A percentile compares a stretch with the other conserved stretches of the same genome.
Conservation (phyloP, 2,888 invertebrate genomes). For the Dastarcus helophoroides region DNA sequence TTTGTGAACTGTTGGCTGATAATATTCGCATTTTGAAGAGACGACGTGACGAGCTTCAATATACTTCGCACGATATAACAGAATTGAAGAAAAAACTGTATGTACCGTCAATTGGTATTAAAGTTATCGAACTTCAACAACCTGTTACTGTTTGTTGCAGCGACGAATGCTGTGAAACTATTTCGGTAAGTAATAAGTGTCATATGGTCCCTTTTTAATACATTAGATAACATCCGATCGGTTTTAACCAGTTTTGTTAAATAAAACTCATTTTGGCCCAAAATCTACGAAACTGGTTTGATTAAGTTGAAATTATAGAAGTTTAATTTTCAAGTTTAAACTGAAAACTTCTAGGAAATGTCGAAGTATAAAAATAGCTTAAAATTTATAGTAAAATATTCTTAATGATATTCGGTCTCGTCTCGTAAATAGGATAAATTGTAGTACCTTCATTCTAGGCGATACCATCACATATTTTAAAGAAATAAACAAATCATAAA, state of each 20-base stretch:
- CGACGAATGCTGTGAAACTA: constrained; percentile 21
- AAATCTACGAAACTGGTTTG: background rate
- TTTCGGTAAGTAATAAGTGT: constrained; percentile 13
- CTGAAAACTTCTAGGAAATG: too few species aligned
- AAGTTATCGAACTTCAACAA: constrained; percentile 21
- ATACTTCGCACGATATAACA: constrained; percentile 20
- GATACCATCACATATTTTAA: too few species aligned
- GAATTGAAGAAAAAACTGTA: constrained; percentile 25
- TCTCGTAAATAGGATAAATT: too few species aligned
- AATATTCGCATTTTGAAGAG: constrained; percentile 25
- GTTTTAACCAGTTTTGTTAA: too few species aligned
- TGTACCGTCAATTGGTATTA: constrained; percentile 24
- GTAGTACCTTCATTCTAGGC: too few species aligned
- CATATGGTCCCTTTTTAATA: too few species aligned
- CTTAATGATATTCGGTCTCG: too few species aligned
- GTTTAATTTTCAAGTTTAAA: background rate
- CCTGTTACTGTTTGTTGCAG: constrained; percentile 28
- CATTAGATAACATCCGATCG: too few species aligned
- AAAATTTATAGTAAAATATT: too few species aligned
- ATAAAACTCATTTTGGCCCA: too few species aligned
- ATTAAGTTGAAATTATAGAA: background rate
- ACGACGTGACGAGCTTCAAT: constrained; percentile 17
- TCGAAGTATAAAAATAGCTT: too few species aligned
- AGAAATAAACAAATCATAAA: too few species aligned
- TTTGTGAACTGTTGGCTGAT: constrained; percentile 27